These are phyloP conservation scores for Erynnis tages DNA, from an alignment of 2,888 invertebrate genomes.

Conservation along the genomic window DNA sequence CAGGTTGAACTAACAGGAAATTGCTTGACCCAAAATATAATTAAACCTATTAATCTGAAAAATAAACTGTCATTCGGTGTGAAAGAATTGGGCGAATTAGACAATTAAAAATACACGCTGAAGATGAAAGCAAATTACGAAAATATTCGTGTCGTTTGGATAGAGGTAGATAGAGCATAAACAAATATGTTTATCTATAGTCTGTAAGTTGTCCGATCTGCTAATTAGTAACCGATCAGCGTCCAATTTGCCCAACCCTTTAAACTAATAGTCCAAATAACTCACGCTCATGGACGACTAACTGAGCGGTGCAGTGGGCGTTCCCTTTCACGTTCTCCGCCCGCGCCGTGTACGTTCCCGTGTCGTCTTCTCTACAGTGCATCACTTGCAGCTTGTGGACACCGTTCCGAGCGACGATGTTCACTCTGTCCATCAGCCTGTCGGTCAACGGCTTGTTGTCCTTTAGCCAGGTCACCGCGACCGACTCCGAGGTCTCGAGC, in stretches of 20 bases:
- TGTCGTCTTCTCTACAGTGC: constrained; percentile 89
- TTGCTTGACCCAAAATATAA: background rate
- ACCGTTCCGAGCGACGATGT: constrained; percentile 79
- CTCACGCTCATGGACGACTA: constrained; percentile 93
- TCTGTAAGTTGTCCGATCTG: too few relatives aligned
- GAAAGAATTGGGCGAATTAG: constrained; percentile 2
- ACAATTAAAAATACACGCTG: background rate
- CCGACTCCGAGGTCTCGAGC: constrained; percentile 81
- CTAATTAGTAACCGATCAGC: too few relatives aligned
- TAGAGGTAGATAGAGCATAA: background rate
- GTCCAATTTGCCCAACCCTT: constrained; percentile 31
- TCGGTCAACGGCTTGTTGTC: constrained; percentile 92
- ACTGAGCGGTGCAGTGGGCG: constrained; percentile 92
- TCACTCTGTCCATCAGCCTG: constrained; percentile 87
- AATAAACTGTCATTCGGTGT: constrained; percentile 1
- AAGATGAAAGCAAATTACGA: background rate
- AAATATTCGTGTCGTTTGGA: too few relatives aligned
- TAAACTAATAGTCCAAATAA: constrained; percentile 35
- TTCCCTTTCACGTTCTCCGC: constrained; percentile 91
- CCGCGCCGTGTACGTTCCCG: constrained; percentile 94
- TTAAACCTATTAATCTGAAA: background rate
- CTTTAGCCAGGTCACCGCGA: constrained; percentile 90
- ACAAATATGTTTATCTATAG: background rate
- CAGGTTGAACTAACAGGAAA: constrained; percentile 31
- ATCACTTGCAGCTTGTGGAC: constrained; percentile 87